Conservation (phyloP, 2,113 vertebrate genomes). For the Promerops cafer region DNA sequence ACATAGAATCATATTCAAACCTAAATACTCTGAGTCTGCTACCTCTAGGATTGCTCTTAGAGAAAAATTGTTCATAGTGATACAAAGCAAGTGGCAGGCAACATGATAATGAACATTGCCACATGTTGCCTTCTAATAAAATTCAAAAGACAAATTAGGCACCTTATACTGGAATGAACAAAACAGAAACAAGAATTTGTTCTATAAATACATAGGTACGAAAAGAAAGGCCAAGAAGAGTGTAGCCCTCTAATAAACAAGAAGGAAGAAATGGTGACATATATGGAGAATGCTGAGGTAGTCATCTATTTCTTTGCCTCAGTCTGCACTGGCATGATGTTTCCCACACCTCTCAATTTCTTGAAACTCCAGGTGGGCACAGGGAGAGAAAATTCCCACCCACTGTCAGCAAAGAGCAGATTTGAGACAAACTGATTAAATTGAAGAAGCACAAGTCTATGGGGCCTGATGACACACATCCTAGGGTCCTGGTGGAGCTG, state of each 20-base stretch:
- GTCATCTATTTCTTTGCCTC: background rate
- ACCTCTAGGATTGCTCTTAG: background rate
- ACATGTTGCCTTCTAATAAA: background rate
- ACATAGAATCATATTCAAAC: background rate
- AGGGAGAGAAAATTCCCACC: background rate
- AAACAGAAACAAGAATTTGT: background rate
- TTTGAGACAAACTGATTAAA: background rate
- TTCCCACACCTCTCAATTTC: background rate
- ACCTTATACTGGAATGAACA: background rate
- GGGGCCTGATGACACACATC: background rate
- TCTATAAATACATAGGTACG: background rate
- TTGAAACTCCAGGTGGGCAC: background rate
- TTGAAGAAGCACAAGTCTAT: background rate
- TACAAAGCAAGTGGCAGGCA: background rate
- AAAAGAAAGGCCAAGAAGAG: background rate
- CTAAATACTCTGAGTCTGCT: background rate
- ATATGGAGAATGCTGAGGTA: background rate
- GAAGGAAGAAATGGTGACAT: background rate
- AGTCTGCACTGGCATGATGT: background rate
- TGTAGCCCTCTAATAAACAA: background rate
- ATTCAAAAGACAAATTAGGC: background rate
- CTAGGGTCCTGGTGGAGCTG: background rate
- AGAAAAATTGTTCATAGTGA: background rate
- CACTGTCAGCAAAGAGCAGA: background rate
- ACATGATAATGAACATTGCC: background rate